Percentiles rank a stretch among this genome's conserved stretches.
Conservation (phyloP, 2,888 invertebrate species). For the Leptinotarsa rubiginosa region DNA sequence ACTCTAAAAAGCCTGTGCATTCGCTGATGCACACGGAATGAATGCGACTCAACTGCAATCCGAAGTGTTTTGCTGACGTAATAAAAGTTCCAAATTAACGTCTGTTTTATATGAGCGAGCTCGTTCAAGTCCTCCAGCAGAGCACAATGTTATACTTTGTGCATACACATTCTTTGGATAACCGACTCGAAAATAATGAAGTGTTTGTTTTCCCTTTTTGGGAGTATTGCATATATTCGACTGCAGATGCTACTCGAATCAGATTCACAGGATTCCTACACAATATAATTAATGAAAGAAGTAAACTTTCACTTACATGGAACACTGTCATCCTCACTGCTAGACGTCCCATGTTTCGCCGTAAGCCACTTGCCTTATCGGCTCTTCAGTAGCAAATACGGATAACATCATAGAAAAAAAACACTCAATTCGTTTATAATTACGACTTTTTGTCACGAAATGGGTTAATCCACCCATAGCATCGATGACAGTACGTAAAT, state of each 20-base stretch:
- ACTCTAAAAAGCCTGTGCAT: neutral
- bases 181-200: conserved; percentile 21
- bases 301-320: no score
- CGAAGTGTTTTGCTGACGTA: conserved; percentile 42
- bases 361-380: no score
- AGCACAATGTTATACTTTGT: conserved; percentile 29
- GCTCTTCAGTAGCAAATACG: no score
- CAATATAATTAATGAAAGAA: no score
- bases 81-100: conserved; percentile 47
- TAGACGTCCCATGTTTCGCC: no score
- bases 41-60: conserved; percentile 40
- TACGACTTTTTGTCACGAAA: no score
- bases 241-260: neutral
- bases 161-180: conserved; percentile 22
- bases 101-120: conserved; percentile 40
- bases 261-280: no score
- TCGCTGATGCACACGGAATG: conserved; percentile 39
- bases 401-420: no score
- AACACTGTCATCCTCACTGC: no score
- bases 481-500: no score
- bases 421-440: no score
- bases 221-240: neutral
- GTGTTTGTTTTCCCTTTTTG: conserved; percentile 18
- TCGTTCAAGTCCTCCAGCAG: conserved; percentile 9
- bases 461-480: no score